phyloP scores from a whole-genome alignment of 2,888 invertebrate species.

The Hipparchia sbordonii region DNA sequence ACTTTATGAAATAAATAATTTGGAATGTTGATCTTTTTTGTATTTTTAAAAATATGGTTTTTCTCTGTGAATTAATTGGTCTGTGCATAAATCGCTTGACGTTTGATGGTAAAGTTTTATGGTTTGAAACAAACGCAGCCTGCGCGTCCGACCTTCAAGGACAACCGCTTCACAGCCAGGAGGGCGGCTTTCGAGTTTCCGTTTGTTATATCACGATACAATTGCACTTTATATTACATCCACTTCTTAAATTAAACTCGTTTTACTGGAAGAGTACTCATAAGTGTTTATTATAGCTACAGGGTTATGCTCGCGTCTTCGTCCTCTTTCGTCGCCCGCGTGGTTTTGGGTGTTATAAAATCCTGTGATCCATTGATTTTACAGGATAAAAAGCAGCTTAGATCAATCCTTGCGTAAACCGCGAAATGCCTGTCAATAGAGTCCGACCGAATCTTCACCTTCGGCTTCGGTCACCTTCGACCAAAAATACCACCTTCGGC shows the following conservation, averaged over 20 bases:
- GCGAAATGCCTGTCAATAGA: too few species aligned
- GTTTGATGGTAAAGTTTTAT: conserved; percentile 63
- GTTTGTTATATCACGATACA: conserved; percentile 28
- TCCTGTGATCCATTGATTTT: too few species aligned
- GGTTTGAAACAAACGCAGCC: conserved; percentile 51
- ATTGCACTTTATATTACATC: conserved; percentile 29
- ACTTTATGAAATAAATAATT: too few species aligned
- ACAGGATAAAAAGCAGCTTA: too few species aligned
- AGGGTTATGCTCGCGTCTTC: too few species aligned
- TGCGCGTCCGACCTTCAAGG: conserved; percentile 49
- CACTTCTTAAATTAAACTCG: not conserved
- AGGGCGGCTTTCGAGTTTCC: conserved; percentile 25
- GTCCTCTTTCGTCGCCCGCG: too few species aligned
- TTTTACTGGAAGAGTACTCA: not conserved
- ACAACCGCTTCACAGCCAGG: conserved; percentile 39
- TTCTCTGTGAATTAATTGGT: conserved; percentile 39
- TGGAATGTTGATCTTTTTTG: too few species aligned
- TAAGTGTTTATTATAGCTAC: not conserved
- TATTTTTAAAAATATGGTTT: too few species aligned
- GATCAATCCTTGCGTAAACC: too few species aligned
- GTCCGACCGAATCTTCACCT: too few species aligned
- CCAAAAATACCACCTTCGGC: too few species aligned
- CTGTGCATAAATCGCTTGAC: conserved; percentile 51
- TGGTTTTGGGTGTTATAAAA: not conserved
- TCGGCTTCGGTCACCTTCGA: too few species aligned